Evolutionary conservation across 2,113 vertebrate genomes (phyloP).

Genomic region (Anoplopoma fimbria): DNA sequence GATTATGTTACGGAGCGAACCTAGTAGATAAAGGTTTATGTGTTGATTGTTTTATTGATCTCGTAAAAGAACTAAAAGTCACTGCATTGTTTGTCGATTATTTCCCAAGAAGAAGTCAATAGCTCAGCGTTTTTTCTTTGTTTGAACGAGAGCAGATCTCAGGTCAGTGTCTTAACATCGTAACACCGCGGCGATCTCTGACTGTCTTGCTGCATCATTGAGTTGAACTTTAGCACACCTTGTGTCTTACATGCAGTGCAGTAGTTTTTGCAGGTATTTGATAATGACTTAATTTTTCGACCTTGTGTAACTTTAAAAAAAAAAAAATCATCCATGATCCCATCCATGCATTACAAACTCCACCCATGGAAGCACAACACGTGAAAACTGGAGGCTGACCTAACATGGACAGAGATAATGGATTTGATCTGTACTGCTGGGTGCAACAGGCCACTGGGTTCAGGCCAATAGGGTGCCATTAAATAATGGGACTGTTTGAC

Average conservation of each 20-base stretch:
- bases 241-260: neutral
- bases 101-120: neutral
- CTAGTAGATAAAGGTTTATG: conserved; percentile 2
- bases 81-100: neutral
- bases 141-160: neutral
- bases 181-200: conserved; percentile 32
- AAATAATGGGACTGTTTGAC: conserved; percentile 47
- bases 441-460: conserved; percentile 61
- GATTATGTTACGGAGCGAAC: neutral
- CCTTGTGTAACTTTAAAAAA: neutral
- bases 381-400: neutral
- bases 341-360: neutral
- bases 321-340: neutral
- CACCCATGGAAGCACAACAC: neutral
- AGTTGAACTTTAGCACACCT: neutral
- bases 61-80: neutral
- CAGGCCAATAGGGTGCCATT: conserved; percentile 59
- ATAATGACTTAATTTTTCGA: neutral
- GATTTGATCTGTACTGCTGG: conserved; percentile 38
- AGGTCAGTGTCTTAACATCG: conserved; percentile 22
- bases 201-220: neutral
- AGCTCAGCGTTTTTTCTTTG: neutral
- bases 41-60: conserved; percentile 4
- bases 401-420: conserved; percentile 19
- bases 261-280: neutral